Evolutionary conservation across 2,113 vertebrate species (phyloP).

Genomic region (Cynopterus brachyotis): DNA sequence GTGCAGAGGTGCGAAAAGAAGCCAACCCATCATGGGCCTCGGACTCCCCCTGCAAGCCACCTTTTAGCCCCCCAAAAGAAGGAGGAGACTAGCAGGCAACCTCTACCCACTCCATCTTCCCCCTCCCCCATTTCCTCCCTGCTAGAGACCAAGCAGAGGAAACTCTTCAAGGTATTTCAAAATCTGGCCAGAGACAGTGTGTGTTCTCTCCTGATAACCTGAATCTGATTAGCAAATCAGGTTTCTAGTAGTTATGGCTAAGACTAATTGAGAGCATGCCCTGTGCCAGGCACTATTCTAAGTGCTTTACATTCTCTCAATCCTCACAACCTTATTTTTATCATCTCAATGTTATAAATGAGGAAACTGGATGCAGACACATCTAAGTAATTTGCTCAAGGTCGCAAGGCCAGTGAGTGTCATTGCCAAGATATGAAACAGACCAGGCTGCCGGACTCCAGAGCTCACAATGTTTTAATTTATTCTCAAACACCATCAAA

Average conservation of each 20-base stretch:
- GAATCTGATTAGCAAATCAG: slow-evolving; percentile 25
- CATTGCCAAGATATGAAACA: slow-evolving; percentile 20
- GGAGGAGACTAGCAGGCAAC: not conserved
- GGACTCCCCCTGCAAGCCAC: not conserved
- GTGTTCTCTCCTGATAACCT: not conserved
- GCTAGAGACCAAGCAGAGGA: not conserved
- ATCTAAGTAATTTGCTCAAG: slow-evolving; percentile 47
- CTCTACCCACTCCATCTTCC: not conserved
- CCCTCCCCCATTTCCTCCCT: not conserved
- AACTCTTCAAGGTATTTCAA: slow-evolving; percentile 21
- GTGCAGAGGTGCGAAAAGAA: not conserved
- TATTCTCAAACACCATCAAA: slow-evolving; percentile 56
- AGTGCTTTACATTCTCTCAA: not conserved
- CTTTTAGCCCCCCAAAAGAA: not conserved
- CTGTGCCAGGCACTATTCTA: slow-evolving; percentile 36
- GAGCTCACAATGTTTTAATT: not conserved
- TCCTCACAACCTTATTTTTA: slow-evolving; percentile 47
- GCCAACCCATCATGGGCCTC: not conserved
- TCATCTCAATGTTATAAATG: not conserved
- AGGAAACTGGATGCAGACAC: slow-evolving; percentile 42
- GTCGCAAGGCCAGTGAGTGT: not conserved
- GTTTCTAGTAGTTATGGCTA: slow-evolving; percentile 2
- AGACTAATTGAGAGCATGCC: slow-evolving; percentile 8
- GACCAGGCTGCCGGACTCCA: not conserved
- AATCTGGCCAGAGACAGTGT: not conserved